phyloP scores from a whole-genome alignment of 2,797 vertebrate species.

The Melopsittacus undulatus region DNA sequence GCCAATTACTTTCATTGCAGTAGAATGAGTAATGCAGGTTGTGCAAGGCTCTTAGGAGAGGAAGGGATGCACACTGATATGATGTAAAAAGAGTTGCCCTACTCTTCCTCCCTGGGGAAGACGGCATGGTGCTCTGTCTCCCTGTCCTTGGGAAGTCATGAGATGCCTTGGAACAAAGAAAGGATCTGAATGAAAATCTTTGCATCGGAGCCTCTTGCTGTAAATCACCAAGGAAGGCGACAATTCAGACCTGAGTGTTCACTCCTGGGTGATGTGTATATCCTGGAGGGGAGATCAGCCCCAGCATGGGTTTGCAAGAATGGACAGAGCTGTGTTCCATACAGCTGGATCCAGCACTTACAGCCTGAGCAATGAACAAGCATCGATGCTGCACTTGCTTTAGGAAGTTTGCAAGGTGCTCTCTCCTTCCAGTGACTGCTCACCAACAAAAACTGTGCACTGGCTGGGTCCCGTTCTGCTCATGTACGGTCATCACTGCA shows the following conservation, averaged over 20 bases:
- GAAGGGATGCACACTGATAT: neutral
- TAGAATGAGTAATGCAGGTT: neutral
- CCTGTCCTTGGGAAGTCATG: neutral
- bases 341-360: neutral
- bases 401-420: neutral
- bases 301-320: neutral
- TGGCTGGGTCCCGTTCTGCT: neutral
- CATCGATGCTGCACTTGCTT: neutral
- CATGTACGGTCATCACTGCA: neutral
- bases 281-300: neutral
- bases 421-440: neutral
- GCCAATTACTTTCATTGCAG: conserved; percentile 32
- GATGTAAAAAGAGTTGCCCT: neutral
- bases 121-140: neutral
- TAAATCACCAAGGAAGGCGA: conserved; percentile 1
- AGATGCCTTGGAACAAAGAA: conserved; percentile 21
- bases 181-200: conserved; percentile 35
- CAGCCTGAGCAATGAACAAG: neutral
- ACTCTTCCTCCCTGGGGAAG: neutral
- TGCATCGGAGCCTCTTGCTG: conserved; percentile 22
- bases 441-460: neutral
- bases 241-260: conserved; percentile 1
- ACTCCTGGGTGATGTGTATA: neutral
- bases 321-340: neutral
- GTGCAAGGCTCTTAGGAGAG: neutral